Evolutionary conservation across 1,140 invertebrate species (phyloP), one percentile per base, ranked within the genome.

Genomic region (Zaprionus taronus): DNA sequence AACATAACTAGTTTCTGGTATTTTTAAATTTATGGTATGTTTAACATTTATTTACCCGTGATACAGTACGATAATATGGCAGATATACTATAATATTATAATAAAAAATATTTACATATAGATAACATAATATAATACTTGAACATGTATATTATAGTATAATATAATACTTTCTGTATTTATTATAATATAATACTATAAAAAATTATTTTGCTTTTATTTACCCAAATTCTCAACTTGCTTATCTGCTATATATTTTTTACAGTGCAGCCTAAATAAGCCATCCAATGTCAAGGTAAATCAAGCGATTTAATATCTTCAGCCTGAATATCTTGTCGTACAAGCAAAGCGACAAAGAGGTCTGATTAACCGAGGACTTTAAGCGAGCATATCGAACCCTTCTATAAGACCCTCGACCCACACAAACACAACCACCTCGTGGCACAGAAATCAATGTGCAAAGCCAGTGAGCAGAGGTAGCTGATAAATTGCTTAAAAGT

Each of bases 371-470:
- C 12, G 22, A 36, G 2, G 44, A 41, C 51, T 66, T 58, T 38
- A 41, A 22, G 56, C 9, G 20, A 24, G 26, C 36, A 47, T 24
- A 65, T 65, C 38, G 14, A 57, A 17, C 22, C 28, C 61, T 36
- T 64, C 47, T 47, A 22, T n/a, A 24, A 51, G 20, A 51, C 20
- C 47, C 12, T 24, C 47, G 47, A 47, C n/a, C 41, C 17, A 51
- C 17, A 77, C 9, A 20, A 56, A 66, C 14, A 15, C 36, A 15
- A 4, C 36, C 36, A 11, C 31, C 31, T 34, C 31, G 9, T 34
- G 31, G 57, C 34, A 51, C 14, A 28, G 60, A 73, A 82, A 82
- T 82, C 78, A 81, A 78, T 72, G 70, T 77, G 77, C 34, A 71
- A 71, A 78, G 77, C 65, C 67, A 62, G 53, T 11, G 15, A 51